phyloP scores from a whole-genome alignment of 2,888 invertebrate species.

The Cylindroiulus punctatus region DNA sequence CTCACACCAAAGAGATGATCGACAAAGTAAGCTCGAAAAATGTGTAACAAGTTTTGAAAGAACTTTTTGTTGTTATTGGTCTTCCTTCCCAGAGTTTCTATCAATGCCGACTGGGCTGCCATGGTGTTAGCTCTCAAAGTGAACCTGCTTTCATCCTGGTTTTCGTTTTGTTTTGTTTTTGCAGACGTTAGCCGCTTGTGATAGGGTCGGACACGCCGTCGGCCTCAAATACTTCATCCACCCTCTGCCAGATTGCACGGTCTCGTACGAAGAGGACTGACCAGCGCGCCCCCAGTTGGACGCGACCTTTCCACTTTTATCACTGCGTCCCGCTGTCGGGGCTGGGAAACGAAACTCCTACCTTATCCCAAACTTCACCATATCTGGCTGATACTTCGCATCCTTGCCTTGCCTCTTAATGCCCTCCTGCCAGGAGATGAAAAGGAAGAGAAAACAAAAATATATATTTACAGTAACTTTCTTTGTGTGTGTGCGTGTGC shows the following conservation, averaged over 20 bases:
- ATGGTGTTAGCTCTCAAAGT: no score
- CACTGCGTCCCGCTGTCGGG: background rate
- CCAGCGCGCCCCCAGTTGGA: background rate
- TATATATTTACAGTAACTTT: constrained; percentile 5
- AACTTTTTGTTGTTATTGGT: no score
- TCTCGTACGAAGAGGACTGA: background rate
- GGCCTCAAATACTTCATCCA: constrained; percentile 44
- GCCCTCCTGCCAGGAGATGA: background rate
- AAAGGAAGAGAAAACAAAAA: constrained; percentile 1
- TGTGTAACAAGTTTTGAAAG: no score
- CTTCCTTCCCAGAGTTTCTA: no score
- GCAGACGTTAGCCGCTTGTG: constrained; percentile 47
- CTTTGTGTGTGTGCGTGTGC: constrained; percentile 27
- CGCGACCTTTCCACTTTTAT: constrained; percentile 21
- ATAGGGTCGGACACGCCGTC: constrained; percentile 29
- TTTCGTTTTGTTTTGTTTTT: no score
- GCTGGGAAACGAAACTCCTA: background rate
- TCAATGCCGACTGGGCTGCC: no score
- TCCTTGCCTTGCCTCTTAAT: constrained; percentile 14
- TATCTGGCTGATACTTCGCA: constrained; percentile 20
- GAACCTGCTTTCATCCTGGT: background rate
- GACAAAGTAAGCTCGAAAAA: constrained; percentile 78
- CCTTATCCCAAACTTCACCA: background rate
- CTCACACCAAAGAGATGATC: constrained; percentile 93
- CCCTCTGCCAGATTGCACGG: background rate